Base-by-base conservation (phyloP, 1,140 invertebrate species). In the Trachymyrmex cornetzi region DNA sequence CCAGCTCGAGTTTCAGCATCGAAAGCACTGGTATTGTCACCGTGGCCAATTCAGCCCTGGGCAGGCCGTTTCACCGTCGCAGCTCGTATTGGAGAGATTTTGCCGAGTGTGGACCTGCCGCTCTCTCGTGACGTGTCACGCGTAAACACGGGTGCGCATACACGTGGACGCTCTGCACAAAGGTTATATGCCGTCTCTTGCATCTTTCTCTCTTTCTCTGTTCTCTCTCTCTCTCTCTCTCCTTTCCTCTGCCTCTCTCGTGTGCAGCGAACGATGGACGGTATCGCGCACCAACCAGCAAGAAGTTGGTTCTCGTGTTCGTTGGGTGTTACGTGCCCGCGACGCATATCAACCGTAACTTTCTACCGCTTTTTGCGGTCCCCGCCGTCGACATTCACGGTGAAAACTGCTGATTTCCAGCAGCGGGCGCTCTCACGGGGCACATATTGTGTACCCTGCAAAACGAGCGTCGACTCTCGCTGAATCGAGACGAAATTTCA, bases 261-360 rank as follows among this genome's bases (percentile, higher is more conserved):
- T 50, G 12, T 24, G n/a, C 34, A n/a, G 34, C 19, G 34, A 72
- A 87, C 27, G 19, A 30, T 19, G 59, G 24, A 75, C 55, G 67
- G 74, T 77, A 87, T 61, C 72, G 82, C 63, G 38, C 19, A 57
- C 55, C 80, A 77, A 30, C 71, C 72, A 77, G 44, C 81, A 77
- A 85, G 75, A 88, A 89, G 77, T 88, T 87, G 55, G 57, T 34
- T 63, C 48, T 55, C 86, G 53, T 61, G 87, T 86, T 91, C 61
- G 82, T 75, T 44, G 75, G 84, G 61, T 61, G 85, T 87, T 91
- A 91, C 69, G 80, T 87, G 85, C 38, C 66, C 14, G 72, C 85
- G 77, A 91, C 90, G 89, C 85, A 89, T 88, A 91, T 91, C 90
- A 84, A 74, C 69, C 90, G 81, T 86, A 89, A 91, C 90, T 91